Percentiles rank a stretch among this genome's conserved stretches.
These are phyloP conservation scores for Dicaeum eximium DNA, from an alignment of 2,113 vertebrate species.

Conservation along the genomic window DNA sequence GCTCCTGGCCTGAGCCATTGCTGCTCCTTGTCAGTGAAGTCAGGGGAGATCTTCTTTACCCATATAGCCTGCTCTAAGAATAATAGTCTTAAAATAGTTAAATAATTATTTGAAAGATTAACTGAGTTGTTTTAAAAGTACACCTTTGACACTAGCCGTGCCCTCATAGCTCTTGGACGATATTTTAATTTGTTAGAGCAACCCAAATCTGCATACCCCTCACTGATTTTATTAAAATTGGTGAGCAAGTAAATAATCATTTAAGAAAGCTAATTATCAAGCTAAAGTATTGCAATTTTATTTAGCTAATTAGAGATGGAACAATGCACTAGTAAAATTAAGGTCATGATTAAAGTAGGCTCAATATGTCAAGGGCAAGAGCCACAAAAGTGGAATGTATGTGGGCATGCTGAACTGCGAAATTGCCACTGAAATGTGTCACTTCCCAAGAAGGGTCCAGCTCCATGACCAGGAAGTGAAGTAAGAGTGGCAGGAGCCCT, in stretches of 20 bases:
- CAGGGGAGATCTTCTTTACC: background rate
- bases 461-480: background rate
- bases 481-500: background rate
- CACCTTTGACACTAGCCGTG: background rate
- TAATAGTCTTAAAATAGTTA: background rate
- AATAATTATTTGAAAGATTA: background rate
- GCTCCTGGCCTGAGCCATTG: background rate
- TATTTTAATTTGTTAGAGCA: background rate
- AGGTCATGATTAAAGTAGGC: background rate
- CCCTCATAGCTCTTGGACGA: background rate
- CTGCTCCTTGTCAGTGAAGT: background rate
- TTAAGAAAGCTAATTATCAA: background rate
- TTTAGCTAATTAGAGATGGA: conserved; percentile 25
- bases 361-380: background rate
- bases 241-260: conserved; percentile 18
- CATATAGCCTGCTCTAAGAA: background rate
- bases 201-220: background rate
- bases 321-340: conserved; percentile 15
- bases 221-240: conserved; percentile 4
- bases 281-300: background rate
- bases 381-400: background rate
- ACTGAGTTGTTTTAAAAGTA: background rate
- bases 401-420: background rate
- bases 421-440: background rate
- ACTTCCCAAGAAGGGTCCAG: background rate